phyloP scores from a whole-genome alignment of 1,140 invertebrate genomes.

The Bemisia tabaci region DNA sequence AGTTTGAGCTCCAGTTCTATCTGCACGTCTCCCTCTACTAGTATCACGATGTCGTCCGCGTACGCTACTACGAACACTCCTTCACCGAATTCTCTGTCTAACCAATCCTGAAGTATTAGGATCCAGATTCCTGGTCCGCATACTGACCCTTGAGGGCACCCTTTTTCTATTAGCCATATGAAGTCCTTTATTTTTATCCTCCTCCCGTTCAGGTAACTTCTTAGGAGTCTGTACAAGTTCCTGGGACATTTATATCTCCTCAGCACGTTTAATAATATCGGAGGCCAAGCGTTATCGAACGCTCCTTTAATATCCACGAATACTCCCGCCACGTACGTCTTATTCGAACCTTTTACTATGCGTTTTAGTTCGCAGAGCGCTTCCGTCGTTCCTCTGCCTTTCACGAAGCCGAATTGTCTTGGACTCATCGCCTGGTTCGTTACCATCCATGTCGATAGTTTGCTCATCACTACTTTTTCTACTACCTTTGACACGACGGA shows the following conservation, averaged over 20 bases:
- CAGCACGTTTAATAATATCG: neutral
- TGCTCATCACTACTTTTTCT: slow-evolving; percentile 8
- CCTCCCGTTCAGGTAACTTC: neutral
- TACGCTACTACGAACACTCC: neutral
- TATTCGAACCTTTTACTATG: neutral
- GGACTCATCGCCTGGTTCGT: neutral
- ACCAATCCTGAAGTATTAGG: neutral
- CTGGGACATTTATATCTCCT: neutral
- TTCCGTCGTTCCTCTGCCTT: slow-evolving; percentile 18
- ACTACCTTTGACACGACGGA: slow-evolving; percentile 17
- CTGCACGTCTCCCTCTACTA: neutral
- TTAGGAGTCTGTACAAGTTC: neutral
- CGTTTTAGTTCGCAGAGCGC: slow-evolving; percentile 1
- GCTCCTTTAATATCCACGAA: slow-evolving; percentile 10
- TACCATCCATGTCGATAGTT: neutral
- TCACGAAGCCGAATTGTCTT: slow-evolving; percentile 3
- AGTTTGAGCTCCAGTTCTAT: neutral
- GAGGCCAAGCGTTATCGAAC: slow-evolving; percentile 12
- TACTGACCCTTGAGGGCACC: neutral
- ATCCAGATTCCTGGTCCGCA: neutral
- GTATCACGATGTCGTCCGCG: neutral
- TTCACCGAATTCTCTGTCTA: neutral
- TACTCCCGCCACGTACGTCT: slow-evolving; percentile 5
- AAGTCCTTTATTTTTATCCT: neutral
- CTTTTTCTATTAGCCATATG: neutral